Base-by-base conservation (phyloP, 2,797 vertebrate genomes). In the Xenentodon cancila region DNA sequence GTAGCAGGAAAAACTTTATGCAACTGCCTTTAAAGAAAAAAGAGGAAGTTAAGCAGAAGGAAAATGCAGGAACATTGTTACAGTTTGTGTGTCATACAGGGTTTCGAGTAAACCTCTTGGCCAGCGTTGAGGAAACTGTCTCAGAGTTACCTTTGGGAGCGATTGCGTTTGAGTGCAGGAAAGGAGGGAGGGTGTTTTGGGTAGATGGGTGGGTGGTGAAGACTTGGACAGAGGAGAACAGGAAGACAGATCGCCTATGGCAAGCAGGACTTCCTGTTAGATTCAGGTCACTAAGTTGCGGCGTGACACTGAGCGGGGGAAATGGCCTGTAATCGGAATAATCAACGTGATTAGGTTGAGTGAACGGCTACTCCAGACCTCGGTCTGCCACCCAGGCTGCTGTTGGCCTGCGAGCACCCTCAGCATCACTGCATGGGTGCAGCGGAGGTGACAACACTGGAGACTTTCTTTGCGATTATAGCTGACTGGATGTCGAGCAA, bases 221-320 rank as follows among this genome's bases (percentile, higher is more conserved):
- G 68, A 78, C 58, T 83, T 80, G 79, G 77, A 87, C 34, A n/a
- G 74, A 84, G 69, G 76, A 77, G 83, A 90, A 83, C 91, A 92
- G 93, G 92, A 93, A 94, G 89, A 90, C 67, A 32, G 79, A 93
- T 91, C 55, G 91, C 92, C 92, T 84, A 80, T 91, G 90, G 93
- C 92, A 79, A 90, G 81, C 78, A 74, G 88, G 84, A 91, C 89
- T 93, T 94, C 92, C 92, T 93, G 85, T 91, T 79, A 84, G 83
- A 89, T 81, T 68, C 89, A 88, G 90, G 90, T 89, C 89, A 86
- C 85, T 81, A 85, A 88, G 87, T 84, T 88, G 79, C 85, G 72
- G 86, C 84, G 61, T 84, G 84, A 88, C 84, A 86, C 81, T 59
- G 42, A 81, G 63, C 59, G 71, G 73, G 79, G 80, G 79, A 59